A percentile compares a stretch with the other conserved stretches of the same genome.
Conservation (phyloP, 2,113 vertebrate species). For the Burhinus bistriatus region DNA sequence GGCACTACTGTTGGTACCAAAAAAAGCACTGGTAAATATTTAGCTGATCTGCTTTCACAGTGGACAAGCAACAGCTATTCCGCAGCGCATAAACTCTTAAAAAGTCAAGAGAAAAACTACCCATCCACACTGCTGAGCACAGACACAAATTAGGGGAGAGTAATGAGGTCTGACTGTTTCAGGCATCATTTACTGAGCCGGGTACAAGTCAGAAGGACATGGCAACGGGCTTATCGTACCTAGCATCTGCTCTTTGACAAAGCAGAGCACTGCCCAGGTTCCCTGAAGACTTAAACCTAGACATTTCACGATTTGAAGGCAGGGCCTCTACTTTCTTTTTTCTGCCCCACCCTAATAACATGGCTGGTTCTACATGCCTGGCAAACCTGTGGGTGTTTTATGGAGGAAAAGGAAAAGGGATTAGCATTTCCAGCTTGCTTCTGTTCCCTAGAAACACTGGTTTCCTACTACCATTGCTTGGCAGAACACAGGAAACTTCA, state of each 20-base stretch:
- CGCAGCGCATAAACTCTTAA: neutral
- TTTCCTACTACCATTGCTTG: neutral
- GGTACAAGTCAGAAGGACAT: neutral
- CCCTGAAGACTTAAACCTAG: neutral
- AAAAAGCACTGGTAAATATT: neutral
- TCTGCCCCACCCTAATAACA: neutral
- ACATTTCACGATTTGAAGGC: neutral
- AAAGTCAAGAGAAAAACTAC: neutral
- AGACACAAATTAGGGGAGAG: neutral
- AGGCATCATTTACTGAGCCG: neutral
- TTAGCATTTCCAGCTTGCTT: neutral
- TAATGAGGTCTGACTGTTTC: neutral
- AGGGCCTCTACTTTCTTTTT: neutral
- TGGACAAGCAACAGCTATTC: neutral
- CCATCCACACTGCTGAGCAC: neutral
- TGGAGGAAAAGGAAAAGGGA: neutral
- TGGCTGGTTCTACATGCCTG: rapidly evolving
- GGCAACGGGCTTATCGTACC: neutral
- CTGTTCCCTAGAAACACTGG: neutral
- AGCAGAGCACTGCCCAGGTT: neutral
- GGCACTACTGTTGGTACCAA: neutral
- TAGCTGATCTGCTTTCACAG: neutral
- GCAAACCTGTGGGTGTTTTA: neutral
- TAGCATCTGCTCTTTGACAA: neutral
- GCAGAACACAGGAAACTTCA: neutral